Conservation (phyloP, 2,888 invertebrate genomes). For the Athalia circularis region DNA sequence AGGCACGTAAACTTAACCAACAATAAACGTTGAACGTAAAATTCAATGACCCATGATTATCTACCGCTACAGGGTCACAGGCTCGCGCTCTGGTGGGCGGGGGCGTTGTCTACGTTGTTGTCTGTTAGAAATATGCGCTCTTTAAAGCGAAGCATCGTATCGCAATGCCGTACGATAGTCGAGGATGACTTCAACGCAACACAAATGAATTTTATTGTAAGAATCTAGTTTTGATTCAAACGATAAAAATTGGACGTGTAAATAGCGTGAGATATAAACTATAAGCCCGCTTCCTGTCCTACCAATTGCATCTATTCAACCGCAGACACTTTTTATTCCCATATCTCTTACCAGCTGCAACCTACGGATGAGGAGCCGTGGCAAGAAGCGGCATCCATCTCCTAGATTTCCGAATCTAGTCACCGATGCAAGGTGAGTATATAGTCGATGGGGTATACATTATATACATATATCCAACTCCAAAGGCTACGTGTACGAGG, state of each 20-base stretch:
- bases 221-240: slow-evolving; percentile 22
- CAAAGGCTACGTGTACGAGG: not conserved
- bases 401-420: slow-evolving; percentile 9
- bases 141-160: slow-evolving; percentile 20
- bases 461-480: too few relatives aligned
- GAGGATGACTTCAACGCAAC: not conserved
- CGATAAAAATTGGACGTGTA: slow-evolving; percentile 34
- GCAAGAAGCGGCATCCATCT: slow-evolving; percentile 22
- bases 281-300: slow-evolving; percentile 39
- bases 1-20: slow-evolving; percentile 39
- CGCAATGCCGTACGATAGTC: not conserved
- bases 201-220: not conserved
- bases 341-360: not conserved
- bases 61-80: not conserved
- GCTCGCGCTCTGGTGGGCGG: not conserved
- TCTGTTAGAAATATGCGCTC: not conserved
- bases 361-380: not conserved
- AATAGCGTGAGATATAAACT: slow-evolving; percentile 33
- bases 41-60: slow-evolving; percentile 43
- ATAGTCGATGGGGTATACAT: too few relatives aligned
- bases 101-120: not conserved
- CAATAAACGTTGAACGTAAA: slow-evolving; percentile 43
- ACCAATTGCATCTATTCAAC: slow-evolving; percentile 43
- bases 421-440: slow-evolving; percentile 18
- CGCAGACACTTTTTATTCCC: not conserved